Evolutionary conservation across 1,140 invertebrate species (phyloP), one percentile per base, ranked within the genome.

Genomic region (Pogonognathellus flavescens): DNA sequence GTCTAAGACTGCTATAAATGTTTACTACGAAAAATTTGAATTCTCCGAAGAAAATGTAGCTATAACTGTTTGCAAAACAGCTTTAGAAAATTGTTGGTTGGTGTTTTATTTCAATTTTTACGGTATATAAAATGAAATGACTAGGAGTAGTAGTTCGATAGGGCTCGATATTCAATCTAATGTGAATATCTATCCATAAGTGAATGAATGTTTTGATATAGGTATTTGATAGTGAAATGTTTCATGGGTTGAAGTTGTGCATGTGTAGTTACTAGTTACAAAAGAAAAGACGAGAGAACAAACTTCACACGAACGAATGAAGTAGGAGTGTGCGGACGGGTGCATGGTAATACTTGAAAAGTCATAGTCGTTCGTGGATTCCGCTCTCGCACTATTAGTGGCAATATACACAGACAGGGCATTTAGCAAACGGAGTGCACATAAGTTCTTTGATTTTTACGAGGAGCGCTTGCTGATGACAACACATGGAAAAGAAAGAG

Each of bases 401-500:
- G 41, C 70, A 41, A 76, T 76, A 76, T 76, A 76, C 25, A 49
- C 25, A 49, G 70, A 76, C 41, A 76, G 49, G 70, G n/a, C 9
- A 57, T 82, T 82, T n/a, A 70, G 66, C 9, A 70, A 49, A 57
- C 20, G 31, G 49, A 85, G 80, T 16, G 62, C 59, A 50, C 84
- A 81, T 70, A 85, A 81, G 76, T 85, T 85, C 72, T 53, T 52
- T 55, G 60, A 41, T 83, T 83, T 83, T 70, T 57, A 55, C 50
- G 52, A 53, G 41, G 80, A 72, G 11, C 80, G 41, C 57, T 82
- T 84, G 57, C 55, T 66, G 85, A 87, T 87, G 88, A 88, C 88
- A 85, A 87, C 88, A 88, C 85, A 87, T 88, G 88, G 55, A 82
- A 85, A 85, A 83, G 84, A 86, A 87, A 84, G 84, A 87, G 25